These are phyloP conservation scores for Notothenia coriiceps DNA, from an alignment of 2,113 vertebrate genomes.

Conservation along the genomic window DNA sequence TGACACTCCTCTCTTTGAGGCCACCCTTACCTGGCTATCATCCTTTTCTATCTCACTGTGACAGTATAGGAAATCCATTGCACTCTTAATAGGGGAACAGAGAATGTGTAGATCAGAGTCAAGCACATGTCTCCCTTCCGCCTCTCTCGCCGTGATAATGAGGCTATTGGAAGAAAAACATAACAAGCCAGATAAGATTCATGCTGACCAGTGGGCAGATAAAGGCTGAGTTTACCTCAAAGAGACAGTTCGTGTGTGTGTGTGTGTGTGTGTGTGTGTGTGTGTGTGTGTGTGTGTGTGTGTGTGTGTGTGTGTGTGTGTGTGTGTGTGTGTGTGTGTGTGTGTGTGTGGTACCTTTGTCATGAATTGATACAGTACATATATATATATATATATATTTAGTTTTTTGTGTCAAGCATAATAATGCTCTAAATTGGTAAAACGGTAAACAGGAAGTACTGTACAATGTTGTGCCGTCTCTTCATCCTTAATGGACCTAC, in stretches of 20 bases:
- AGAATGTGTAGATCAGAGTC: constrained; percentile 68
- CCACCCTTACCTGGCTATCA: constrained; percentile 32
- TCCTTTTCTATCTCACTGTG: constrained; percentile 41
- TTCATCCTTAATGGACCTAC: neutral
- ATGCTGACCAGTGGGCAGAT: constrained; percentile 64
- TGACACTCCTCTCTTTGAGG: constrained; percentile 45
- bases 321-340: neutral
- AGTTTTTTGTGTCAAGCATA: too few relatives aligned
- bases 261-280: neutral
- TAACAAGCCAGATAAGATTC: constrained; percentile 63
- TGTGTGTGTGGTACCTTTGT: neutral
- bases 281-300: neutral
- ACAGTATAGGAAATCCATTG: constrained; percentile 71
- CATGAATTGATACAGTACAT: too few relatives aligned
- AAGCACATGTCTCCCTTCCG: constrained; percentile 49
- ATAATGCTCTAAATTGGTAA: too few relatives aligned
- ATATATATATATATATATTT: too few relatives aligned
- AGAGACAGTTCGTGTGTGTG: neutral
- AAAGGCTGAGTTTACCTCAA: constrained; percentile 50
- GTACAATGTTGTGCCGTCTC: too few relatives aligned
- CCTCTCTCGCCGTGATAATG: constrained; percentile 51
- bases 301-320: neutral
- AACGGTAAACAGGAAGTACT: too few relatives aligned
- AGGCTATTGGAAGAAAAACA: constrained; percentile 59
- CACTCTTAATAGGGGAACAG: constrained; percentile 64